These are phyloP conservation scores for Tylochromis polylepis DNA, from an alignment of 2,113 vertebrate species.

Conservation along the genomic window DNA sequence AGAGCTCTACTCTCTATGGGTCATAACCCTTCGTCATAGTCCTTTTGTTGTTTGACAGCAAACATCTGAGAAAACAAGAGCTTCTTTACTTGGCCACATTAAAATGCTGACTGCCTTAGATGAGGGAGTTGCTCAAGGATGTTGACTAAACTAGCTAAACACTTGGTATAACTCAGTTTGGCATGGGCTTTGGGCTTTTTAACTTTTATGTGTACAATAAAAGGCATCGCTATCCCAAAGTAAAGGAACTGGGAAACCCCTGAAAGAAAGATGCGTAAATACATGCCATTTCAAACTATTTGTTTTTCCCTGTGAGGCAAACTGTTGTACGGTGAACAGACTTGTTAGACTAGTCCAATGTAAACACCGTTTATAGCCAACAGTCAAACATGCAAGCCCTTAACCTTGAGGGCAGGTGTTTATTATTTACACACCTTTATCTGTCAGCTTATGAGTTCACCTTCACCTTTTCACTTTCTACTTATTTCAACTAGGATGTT, in stretches of 20 bases:
- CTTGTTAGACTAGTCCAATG: not conserved
- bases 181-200: not conserved
- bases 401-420: not conserved
- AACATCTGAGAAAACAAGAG: not conserved
- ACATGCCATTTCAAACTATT: not conserved
- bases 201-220: not conserved
- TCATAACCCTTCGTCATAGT: accelerated
- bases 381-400: not conserved
- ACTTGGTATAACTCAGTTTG: accelerated
- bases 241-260: not conserved
- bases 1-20: not conserved
- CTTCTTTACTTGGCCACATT: not conserved
- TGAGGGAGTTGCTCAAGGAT: not conserved
- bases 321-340: not conserved
- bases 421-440: not conserved
- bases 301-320: not conserved
- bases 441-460: not conserved
- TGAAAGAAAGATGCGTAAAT: not conserved
- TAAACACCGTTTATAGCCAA: not conserved
- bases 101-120: not conserved
- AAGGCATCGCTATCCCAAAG: not conserved
- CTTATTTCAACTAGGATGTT: not conserved
- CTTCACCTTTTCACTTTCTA: not conserved
- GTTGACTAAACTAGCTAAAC: not conserved
- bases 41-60: not conserved